Base-by-base conservation (phyloP, 1,140 invertebrate genomes). In the Drosophila oshimai region DNA sequence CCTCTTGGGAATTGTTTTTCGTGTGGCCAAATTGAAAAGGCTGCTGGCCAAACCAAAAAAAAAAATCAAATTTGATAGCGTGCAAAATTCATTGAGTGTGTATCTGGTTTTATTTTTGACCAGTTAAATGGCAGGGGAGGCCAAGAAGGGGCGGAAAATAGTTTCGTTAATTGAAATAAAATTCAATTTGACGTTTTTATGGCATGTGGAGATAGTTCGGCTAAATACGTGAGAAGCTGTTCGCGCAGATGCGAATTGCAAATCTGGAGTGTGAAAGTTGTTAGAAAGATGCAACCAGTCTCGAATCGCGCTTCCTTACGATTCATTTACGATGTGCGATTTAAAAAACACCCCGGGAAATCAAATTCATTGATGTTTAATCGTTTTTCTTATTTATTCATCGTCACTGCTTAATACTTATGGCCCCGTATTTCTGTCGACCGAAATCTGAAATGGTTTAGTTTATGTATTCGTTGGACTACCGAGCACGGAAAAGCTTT, bases 141-240 rank as follows among this genome's bases (percentile, higher is more conserved):
- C n/a, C 6, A 24, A 50, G 44, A 24, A 50, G 44, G 57, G 49
- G 68, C 42, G 41, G 54, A 36, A 67, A 86, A 86, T 79, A 72
- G 79, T 75, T 86, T 71, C 58, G 79, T 84, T 84, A 84, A 84
- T 84, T 84, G 79, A 84, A 84, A 84, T 84, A 84, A 84, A 84
- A 84, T 86, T 86, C 80, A 65, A 79, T 84, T 84, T 86, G 79
- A 84, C 80, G 74, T 79, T 84, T 84, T 79, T 79, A 84, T 84
- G 61, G 74, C 79, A 79, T 72, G 64, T 67, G 70, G 75, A 68
- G 80, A 79, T 84, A 79, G 79, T 79, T 74, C 45, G 60, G 74
- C 60, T 79, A 79, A 84, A 84, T 81, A 81, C 71, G 71, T 81
- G 61, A 79, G 74, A 74, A 67, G 74, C 58, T 61, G 74, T 42